These are phyloP conservation scores for Paramuricea clavata DNA, from an alignment of 92 coral and sea anemone species.

Conservation along the genomic window DNA sequence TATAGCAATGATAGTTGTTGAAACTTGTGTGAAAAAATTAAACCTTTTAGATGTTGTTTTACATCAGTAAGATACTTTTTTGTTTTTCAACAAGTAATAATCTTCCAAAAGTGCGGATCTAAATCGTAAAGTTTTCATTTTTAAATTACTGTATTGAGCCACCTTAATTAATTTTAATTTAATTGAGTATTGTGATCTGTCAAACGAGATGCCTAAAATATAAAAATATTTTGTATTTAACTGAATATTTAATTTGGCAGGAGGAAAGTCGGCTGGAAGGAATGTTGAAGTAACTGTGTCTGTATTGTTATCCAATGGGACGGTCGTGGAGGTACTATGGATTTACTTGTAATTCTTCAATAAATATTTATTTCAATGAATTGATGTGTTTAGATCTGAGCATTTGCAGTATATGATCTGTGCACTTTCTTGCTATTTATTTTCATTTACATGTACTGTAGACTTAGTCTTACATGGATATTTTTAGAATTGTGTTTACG, in stretches of 20 bases:
- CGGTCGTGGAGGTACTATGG: slow-evolving; percentile 75
- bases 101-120: no score
- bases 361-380: no score
- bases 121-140: no score
- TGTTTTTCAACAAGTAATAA: no score
- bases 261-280: slow-evolving; percentile 88
- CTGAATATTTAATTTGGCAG: slow-evolving; percentile 36
- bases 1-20: no score
- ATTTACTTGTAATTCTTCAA: background rate
- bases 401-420: no score
- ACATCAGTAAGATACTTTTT: no score
- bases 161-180: no score
- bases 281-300: slow-evolving; percentile 97
- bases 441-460: background rate
- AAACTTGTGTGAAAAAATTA: no score
- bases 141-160: no score
- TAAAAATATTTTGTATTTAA: background rate
- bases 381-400: no score
- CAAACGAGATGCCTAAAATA: background rate
- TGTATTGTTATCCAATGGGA: slow-evolving; percentile 84
- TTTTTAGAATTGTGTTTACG: slow-evolving; percentile 83
- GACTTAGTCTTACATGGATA: background rate
- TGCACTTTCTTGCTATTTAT: background rate
- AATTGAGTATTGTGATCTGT: background rate
- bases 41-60: no score